phyloP scores from a whole-genome alignment of 1,140 invertebrate species.

The Piezodorus guildinii region DNA sequence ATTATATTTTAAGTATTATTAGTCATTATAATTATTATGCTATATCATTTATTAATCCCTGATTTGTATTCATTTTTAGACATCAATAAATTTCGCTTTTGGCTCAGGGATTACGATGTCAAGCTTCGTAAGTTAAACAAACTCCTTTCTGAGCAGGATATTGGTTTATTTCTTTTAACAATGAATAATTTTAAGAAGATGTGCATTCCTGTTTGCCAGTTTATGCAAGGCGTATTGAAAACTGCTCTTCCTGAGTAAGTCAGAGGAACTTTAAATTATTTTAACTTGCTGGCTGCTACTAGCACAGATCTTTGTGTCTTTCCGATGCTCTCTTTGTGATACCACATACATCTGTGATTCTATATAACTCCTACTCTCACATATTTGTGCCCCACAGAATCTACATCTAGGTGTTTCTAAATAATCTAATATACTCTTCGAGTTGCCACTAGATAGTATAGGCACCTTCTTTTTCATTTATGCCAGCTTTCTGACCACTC shows the following conservation, averaged over 20 bases:
- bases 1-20: background rate
- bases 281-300: too few species aligned
- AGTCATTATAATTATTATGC: background rate
- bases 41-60: background rate
- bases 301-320: too few species aligned
- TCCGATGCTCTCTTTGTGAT: too few species aligned
- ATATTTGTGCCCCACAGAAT: too few species aligned
- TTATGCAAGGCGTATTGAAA: constrained; percentile 1
- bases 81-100: background rate
- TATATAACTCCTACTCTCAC: too few species aligned
- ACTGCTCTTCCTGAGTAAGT: background rate
- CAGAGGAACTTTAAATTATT: too few species aligned
- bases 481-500: too few species aligned
- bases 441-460: too few species aligned
- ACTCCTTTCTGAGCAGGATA: background rate
- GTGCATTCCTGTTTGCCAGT: background rate
- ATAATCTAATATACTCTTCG: too few species aligned
- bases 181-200: constrained; percentile 9
- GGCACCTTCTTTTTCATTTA: too few species aligned
- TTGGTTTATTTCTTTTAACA: constrained; percentile 5
- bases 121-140: background rate
- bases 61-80: background rate
- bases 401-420: too few species aligned
- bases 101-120: background rate
- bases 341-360: too few species aligned